phyloP scores from a whole-genome alignment of 2,888 invertebrate species.

The Drymonia ruficornis region DNA sequence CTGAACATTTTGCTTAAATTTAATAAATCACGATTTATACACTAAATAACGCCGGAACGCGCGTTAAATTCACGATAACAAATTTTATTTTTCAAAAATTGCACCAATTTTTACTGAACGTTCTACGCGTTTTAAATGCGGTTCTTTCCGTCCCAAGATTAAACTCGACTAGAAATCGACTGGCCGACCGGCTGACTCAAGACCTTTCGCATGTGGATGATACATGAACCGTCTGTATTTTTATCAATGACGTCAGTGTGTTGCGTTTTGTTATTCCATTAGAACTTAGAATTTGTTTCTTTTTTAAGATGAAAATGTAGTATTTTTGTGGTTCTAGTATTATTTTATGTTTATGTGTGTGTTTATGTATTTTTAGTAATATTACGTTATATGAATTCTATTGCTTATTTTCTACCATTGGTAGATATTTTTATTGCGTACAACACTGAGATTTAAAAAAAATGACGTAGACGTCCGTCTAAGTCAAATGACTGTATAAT shows the following conservation, averaged over 20 bases:
- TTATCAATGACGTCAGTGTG: slow-evolving; percentile 70
- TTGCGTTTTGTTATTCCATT: slow-evolving; percentile 60
- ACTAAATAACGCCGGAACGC: slow-evolving; percentile 21
- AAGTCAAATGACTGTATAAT: background rate
- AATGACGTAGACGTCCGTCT: slow-evolving; percentile 8
- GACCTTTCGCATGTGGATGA: slow-evolving; percentile 43
- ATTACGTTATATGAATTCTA: no score
- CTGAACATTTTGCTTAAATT: slow-evolving; percentile 71
- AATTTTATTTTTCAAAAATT: slow-evolving; percentile 29
- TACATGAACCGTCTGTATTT: slow-evolving; percentile 63
- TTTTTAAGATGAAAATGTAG: background rate
- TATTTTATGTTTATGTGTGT: background rate
- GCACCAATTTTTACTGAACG: slow-evolving; percentile 39
- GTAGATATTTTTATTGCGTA: slow-evolving; percentile 11
- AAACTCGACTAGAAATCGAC: slow-evolving; percentile 47
- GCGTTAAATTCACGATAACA: slow-evolving; percentile 26
- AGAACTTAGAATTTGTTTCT: background rate
- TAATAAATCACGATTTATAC: slow-evolving; percentile 36
- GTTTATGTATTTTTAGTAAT: no score
- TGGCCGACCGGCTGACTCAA: slow-evolving; percentile 36
- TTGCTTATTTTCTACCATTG: background rate
- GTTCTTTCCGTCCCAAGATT: slow-evolving; percentile 50
- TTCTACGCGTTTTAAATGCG: slow-evolving; percentile 49
- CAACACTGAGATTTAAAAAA: slow-evolving; percentile 7
- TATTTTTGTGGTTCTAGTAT: no score